Base-by-base conservation (phyloP, 2,888 invertebrate genomes). In the Coecobrya sp. region DNA sequence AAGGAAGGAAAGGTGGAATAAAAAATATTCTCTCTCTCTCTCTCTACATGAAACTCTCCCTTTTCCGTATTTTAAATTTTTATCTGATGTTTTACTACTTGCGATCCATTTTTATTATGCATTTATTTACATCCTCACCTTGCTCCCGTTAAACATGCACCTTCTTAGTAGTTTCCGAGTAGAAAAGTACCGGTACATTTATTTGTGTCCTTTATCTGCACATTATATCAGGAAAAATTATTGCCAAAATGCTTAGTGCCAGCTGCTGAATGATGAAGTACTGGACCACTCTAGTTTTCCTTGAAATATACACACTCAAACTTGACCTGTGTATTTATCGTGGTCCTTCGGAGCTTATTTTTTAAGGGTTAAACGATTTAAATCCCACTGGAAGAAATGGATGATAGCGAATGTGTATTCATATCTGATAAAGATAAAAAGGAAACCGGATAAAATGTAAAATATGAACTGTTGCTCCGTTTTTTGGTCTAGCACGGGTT, bases 71-170 rank as follows among this genome's bases (percentile, higher is more conserved):
- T 70, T 82, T 81, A 45, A 42, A 36, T 87, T 73, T 86, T 87
- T 68, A 45, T 88, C 30, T 59, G 65, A 55, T 79, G 3, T 52
- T 70, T 30, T 52, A 62, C 30, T 22, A 36, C 73, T 76, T 49
- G 7, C 22, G 19, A 8, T 22, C 52, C 25, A 27, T 52, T 45
- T 52, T 13, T 79, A 49, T 49, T 13, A 27, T 52, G 25, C 79
- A 22, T 79, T 49, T 42, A 19, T 22, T n/a, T 22, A 22, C 79
- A 76, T 62, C 68, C 68, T 79, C 49, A 68, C 88, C 81, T 81
- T 81, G 65, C 49, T 81, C 68, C 81, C 55, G 84, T 86, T 86
- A 86, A 86, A 27, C 45, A 42, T 36, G 52, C 76, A 86, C 86
- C 76, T 73, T 55, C 52, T n/a, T 55, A 45, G 49, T 55, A 45